A percentile compares a stretch with the other conserved stretches of the same genome.
Conservation (phyloP, 2,888 invertebrate species). For the Scaptomyza cyrtandrae region DNA sequence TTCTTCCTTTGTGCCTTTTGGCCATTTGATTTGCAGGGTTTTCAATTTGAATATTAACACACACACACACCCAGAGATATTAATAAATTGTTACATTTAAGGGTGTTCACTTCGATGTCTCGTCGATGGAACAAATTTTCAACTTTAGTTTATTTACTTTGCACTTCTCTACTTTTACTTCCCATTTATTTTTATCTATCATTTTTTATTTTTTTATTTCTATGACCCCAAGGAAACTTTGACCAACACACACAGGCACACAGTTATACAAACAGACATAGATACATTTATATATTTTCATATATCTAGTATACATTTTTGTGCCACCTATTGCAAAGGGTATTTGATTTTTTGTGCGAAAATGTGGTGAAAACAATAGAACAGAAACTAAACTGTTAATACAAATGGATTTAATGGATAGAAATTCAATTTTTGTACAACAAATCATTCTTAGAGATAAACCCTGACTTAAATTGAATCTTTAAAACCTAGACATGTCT, state of each 20-base stretch:
- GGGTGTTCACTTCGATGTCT: constrained; percentile 37
- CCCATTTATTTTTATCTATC: background rate
- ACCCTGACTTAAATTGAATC: background rate
- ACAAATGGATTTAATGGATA: background rate
- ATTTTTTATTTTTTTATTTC: background rate
- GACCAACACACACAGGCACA: constrained; percentile 20
- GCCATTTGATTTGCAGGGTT: constrained; percentile 56
- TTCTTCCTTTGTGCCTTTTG: constrained; percentile 38
- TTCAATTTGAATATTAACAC: constrained; percentile 74
- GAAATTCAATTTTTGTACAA: background rate
- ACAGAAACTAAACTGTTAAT: too few relatives aligned
- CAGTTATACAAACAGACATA: background rate
- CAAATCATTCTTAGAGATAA: background rate
- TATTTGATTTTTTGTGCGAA: background rate
- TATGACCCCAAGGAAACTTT: constrained; percentile 29
- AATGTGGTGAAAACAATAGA: too few relatives aligned
- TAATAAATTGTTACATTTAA: constrained; percentile 35
- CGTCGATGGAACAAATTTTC: constrained; percentile 39
- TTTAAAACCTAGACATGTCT: background rate
- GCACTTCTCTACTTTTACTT: background rate
- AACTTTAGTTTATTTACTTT: constrained; percentile 38
- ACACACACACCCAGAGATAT: constrained; percentile 23
- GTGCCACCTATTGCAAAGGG: too few relatives aligned
- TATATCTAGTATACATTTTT: background rate
- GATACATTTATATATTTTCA: constrained; percentile 3